Conservation (phyloP, 1,140 invertebrate species). For the Ostrea edulis region DNA sequence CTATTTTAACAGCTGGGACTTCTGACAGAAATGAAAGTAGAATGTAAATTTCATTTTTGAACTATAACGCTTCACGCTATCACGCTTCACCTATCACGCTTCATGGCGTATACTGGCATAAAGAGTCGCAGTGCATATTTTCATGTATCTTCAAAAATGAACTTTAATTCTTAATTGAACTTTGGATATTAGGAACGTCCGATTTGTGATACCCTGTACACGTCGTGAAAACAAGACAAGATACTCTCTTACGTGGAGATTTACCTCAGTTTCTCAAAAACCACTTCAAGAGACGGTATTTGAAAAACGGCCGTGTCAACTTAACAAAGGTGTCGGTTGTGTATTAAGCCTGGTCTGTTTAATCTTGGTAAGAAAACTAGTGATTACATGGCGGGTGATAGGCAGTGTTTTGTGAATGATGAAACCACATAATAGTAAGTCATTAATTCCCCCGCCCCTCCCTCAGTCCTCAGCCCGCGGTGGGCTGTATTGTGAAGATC, state of each 20-base stretch:
- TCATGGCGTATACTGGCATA: too few relatives aligned
- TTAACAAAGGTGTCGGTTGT: neutral
- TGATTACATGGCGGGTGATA: neutral
- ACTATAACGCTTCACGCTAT: too few relatives aligned
- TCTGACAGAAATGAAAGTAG: too few relatives aligned
- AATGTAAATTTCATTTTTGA: too few relatives aligned
- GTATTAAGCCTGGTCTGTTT: conserved; percentile 17
- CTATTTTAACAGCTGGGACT: too few relatives aligned
- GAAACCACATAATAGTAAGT: conserved; percentile 16
- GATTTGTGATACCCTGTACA: too few relatives aligned
- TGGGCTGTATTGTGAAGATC: neutral
- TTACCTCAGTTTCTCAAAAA: neutral
- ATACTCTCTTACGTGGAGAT: neutral
- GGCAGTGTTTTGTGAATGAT: conserved; percentile 12
- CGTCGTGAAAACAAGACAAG: too few relatives aligned
- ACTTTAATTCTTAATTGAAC: too few relatives aligned
- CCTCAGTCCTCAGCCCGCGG: neutral
- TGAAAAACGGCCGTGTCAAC: conserved; percentile 20
- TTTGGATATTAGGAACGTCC: too few relatives aligned
- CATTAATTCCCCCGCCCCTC: neutral
- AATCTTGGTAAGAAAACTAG: conserved; percentile 21
- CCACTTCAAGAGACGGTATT: neutral
- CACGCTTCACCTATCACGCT: too few relatives aligned
- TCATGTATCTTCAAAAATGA: too few relatives aligned
- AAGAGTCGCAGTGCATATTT: too few relatives aligned